These are phyloP conservation scores for Pseudomyrmex pallidus DNA, from an alignment of 1,140 invertebrate genomes.

Conservation along the genomic window DNA sequence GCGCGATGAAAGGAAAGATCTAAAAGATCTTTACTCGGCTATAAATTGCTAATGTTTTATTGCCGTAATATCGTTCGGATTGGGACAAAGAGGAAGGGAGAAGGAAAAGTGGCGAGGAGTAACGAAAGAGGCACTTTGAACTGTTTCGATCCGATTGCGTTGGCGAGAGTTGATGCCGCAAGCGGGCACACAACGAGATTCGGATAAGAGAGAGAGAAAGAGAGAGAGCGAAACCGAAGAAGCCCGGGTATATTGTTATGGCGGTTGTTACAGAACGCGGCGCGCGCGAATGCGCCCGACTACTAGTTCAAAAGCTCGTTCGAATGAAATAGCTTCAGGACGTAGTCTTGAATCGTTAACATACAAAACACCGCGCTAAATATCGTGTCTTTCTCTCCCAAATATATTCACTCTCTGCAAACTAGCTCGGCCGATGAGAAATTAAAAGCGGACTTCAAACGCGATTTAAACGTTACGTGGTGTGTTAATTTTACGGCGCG, in stretches of 20 bases:
- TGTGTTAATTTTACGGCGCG: background rate
- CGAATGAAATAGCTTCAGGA: conserved; percentile 26
- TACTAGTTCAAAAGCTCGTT: conserved; percentile 54
- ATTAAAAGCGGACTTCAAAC: background rate
- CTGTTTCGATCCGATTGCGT: conserved; percentile 37
- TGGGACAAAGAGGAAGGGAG: too few relatives aligned
- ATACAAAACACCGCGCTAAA: conserved; percentile 43
- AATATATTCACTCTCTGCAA: background rate
- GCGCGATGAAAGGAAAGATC: conserved; percentile 66
- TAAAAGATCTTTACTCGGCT: conserved; percentile 64
- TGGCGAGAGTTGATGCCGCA: conserved; percentile 15
- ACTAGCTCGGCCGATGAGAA: background rate
- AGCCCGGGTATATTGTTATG: conserved; percentile 29
- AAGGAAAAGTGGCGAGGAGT: too few relatives aligned
- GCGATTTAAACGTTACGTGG: background rate
- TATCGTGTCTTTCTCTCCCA: conserved; percentile 18
- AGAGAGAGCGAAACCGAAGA: conserved; percentile 4
- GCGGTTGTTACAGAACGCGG: conserved; percentile 9
- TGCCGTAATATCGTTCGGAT: conserved; percentile 48
- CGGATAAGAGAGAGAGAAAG: background rate
- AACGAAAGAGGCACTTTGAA: background rate
- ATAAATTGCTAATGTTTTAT: conserved; percentile 73
- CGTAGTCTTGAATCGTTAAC: background rate
- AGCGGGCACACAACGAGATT: conserved; percentile 12
- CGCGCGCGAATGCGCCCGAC: background rate